These are phyloP conservation scores for Lottia gigantea DNA, from an alignment of 2,888 invertebrate species.

Conservation along the genomic window DNA sequence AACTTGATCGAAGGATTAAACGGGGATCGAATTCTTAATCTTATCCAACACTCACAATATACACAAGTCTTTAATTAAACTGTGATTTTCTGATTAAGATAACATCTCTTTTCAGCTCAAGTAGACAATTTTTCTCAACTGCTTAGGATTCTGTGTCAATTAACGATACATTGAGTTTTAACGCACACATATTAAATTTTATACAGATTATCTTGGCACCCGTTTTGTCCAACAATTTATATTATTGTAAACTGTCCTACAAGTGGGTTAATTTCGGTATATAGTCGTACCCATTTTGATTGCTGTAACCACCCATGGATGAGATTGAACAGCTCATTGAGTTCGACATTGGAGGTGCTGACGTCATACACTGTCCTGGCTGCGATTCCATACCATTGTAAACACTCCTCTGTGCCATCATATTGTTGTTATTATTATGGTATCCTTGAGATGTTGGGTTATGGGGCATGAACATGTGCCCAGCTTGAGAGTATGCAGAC, in stretches of 20 bases:
- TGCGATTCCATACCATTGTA: slow-evolving; percentile 42
- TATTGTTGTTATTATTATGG: slow-evolving; percentile 13
- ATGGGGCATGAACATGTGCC: slow-evolving; percentile 28
- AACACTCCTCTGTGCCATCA: slow-evolving; percentile 37
- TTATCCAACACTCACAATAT: no score
- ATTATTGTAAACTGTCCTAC: slow-evolving; percentile 26
- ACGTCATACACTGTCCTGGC: slow-evolving; percentile 41
- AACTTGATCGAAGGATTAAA: slow-evolving; percentile 1
- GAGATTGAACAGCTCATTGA: slow-evolving; percentile 51
- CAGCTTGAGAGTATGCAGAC: slow-evolving; percentile 37
- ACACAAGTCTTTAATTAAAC: no score
- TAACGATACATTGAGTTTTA: no score
- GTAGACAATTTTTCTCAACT: no score
- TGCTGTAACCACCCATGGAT: slow-evolving; percentile 43
- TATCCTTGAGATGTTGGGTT: slow-evolving; percentile 26
- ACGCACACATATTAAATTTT: no score
- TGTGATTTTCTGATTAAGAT: no score
- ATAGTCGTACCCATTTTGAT: slow-evolving; percentile 55
- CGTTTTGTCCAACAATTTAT: no score
- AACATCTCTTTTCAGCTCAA: no score
- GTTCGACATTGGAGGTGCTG: slow-evolving; percentile 42
- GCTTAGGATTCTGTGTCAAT: no score
- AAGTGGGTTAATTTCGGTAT: slow-evolving; percentile 62
- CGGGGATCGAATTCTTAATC: no score
- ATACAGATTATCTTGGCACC: no score